Evolutionary conservation across 2,888 invertebrate species (phyloP), one percentile per base, ranked within the genome.

Genomic region (Dastarcus helophoroides): DNA sequence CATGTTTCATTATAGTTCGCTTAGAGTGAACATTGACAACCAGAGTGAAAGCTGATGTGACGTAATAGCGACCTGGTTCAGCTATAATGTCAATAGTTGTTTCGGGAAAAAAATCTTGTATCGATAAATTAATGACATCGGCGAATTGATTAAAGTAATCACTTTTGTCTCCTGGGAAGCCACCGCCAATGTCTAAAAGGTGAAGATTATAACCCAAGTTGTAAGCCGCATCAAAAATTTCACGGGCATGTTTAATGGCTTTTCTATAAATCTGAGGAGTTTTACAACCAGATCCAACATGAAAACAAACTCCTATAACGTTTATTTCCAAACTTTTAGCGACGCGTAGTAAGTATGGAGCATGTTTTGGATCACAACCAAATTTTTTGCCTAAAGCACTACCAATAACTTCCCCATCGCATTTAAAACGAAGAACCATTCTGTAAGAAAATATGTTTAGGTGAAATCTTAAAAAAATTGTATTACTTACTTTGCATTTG

Each of bases 41-140:
- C 23, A 97, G 72, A 10, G 94, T 93, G 63, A 88, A 95, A 1
- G 97, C 94, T 12, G 93, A 86, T 24, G 90, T 83, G 2, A 91
- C 95, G 66, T 88, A 95, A 67, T 80, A 98, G 11, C 97, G 76
- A 3, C 98, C 98, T 1, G 95, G 95, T 62, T 98, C 97, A 7
- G 95, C 90, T 52, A 98, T 91, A 36, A 98, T 73, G 13, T 76
- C 71, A 40, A 93, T 79, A 37, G 72, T 72, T 11, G 84, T 78
- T 44, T 73, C 75, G n/a, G 85, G 79, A 66, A 98, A 97, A 60
- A 79, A 77, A 36, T 72, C 69, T 36, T 81, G 78, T 41, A 98
- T 60, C 0, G 93, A 79, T 8, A 62, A 52, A 60, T 89, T 90
- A 37, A 97, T 73, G 43, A 84, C 74, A 8, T 65, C 66, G 2